phyloP scores from a whole-genome alignment of 1,140 invertebrate species.

The Temnothorax curvispinosus region DNA sequence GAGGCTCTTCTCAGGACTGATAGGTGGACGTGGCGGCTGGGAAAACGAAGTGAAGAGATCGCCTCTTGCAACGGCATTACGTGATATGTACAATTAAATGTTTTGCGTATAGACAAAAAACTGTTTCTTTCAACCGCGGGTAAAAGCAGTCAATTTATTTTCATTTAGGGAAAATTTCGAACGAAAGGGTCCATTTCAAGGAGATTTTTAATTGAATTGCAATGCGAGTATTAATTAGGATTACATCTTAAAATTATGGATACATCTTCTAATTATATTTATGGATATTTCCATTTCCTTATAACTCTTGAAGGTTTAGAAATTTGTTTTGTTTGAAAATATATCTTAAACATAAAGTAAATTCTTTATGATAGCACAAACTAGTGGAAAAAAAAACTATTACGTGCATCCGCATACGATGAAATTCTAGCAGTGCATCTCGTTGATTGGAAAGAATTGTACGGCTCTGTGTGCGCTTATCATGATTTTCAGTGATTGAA shows the following conservation, averaged over 20 bases:
- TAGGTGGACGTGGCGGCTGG: conserved; percentile 35
- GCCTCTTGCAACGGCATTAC: conserved; percentile 21
- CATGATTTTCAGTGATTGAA: neutral
- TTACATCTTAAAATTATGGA: neutral
- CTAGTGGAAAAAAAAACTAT: neutral
- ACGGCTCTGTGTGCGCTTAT: no score
- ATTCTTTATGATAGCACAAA: neutral
- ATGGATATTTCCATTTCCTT: neutral
- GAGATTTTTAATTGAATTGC: neutral
- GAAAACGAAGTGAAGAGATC: conserved; percentile 21
- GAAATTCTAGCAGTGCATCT: neutral
- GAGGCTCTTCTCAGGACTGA: conserved; percentile 55
- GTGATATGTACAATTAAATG: conserved; percentile 7
- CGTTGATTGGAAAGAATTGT: neutral
- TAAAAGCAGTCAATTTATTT: neutral
- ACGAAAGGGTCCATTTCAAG: no score
- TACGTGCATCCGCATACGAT: neutral
- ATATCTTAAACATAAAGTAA: neutral
- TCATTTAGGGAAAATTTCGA: neutral
- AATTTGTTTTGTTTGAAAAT: neutral
- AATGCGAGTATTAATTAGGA: neutral
- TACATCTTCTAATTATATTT: neutral
- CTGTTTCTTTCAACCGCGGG: neutral
- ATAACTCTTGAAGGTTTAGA: neutral
- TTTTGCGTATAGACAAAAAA: neutral